These are phyloP conservation scores for Eristalis tenax DNA, from an alignment of 2,888 invertebrate genomes.

Conservation along the genomic window DNA sequence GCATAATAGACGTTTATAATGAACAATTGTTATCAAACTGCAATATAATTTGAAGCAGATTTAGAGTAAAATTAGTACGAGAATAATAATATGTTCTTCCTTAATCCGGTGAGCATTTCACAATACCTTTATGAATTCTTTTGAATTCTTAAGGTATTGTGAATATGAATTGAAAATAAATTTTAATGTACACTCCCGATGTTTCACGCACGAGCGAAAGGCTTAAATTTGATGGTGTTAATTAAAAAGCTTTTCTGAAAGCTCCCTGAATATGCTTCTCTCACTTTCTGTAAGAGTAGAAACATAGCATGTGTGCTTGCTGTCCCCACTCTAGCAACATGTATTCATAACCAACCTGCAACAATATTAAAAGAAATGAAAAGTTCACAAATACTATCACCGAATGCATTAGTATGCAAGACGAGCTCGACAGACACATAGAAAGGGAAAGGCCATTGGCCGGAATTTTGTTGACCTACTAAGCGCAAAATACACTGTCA, in stretches of 20 bases:
- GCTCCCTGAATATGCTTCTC: neutral
- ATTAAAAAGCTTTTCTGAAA: neutral
- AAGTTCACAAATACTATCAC: constrained; percentile 47
- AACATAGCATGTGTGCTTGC: constrained; percentile 6
- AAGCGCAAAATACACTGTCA: constrained; percentile 79
- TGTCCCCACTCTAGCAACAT: neutral
- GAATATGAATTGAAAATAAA: neutral
- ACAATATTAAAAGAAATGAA: constrained; percentile 63
- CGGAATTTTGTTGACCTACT: constrained; percentile 82
- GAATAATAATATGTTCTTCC: too few species aligned
- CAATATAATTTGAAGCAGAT: too few species aligned
- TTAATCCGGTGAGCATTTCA: too few species aligned
- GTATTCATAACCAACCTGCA: constrained; percentile 17
- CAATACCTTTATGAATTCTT: neutral
- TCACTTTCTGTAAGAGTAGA: constrained; percentile 12
- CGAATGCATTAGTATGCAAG: constrained; percentile 50
- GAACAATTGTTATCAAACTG: too few species aligned
- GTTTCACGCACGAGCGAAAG: neutral
- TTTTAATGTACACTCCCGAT: neutral
- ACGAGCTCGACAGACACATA: constrained; percentile 77
- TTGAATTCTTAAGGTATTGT: too few species aligned
- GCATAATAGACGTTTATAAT: too few species aligned
- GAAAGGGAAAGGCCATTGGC: constrained; percentile 82
- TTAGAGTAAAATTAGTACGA: too few species aligned
- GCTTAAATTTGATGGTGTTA: neutral